Evolutionary conservation across 2,888 invertebrate species (phyloP).

Genomic region (Epinotia bilunana): DNA sequence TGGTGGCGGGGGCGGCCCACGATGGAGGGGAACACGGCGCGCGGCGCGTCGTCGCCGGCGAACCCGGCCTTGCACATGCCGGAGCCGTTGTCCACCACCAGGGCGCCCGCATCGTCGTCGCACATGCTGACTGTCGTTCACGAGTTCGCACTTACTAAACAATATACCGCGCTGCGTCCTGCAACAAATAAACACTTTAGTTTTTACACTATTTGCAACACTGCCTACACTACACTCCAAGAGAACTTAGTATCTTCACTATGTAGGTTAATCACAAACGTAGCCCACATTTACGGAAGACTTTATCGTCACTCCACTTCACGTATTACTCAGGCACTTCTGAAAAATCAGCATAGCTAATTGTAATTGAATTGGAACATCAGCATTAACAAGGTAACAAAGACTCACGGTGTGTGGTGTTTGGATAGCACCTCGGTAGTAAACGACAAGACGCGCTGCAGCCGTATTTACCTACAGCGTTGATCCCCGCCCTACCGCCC

Average conservation of each 20-base stretch:
- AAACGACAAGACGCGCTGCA: slow-evolving; percentile 49
- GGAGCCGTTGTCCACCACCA: slow-evolving; percentile 97
- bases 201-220: background rate
- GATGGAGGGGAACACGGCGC: slow-evolving; percentile 97
- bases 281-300: background rate
- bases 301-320: too few species aligned
- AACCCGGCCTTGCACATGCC: slow-evolving; percentile 98
- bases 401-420: slow-evolving; percentile 53
- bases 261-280: too few species aligned
- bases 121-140: slow-evolving; percentile 85
- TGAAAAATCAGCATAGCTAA: background rate
- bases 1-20: slow-evolving; percentile 96
- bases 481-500: slow-evolving; percentile 39
- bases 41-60: slow-evolving; percentile 96
- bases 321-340: background rate
- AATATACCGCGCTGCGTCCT: slow-evolving; percentile 40
- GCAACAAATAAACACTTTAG: slow-evolving; percentile 18
- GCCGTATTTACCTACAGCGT: slow-evolving; percentile 49
- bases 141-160: slow-evolving; percentile 26
- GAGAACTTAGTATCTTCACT: background rate
- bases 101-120: slow-evolving; percentile 98
- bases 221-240: slow-evolving; percentile 1
- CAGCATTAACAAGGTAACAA: background rate
- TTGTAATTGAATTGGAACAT: background rate
- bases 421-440: slow-evolving; percentile 50